Evolutionary conservation across 2,797 vertebrate species (phyloP).

Genomic region (Caiman crocodilus): DNA sequence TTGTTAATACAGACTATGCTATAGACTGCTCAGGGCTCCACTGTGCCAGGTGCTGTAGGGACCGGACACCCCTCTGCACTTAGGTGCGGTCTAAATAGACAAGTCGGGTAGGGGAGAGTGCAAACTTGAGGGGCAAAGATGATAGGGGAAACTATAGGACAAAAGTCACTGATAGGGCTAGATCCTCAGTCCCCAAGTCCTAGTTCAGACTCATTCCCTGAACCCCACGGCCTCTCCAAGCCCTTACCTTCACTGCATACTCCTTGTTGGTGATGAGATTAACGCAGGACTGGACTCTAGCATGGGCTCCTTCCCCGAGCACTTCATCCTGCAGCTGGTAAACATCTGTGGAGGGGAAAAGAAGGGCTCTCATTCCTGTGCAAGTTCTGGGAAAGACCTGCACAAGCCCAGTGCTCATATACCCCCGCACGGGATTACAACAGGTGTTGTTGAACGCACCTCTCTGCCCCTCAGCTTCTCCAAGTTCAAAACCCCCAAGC

Average conservation of each 20-base stretch:
- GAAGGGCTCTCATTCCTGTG: background rate
- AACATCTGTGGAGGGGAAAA: slow-evolving; percentile 85
- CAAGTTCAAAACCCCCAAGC: background rate
- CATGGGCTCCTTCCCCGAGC: slow-evolving; percentile 95
- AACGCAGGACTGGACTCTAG: slow-evolving; percentile 94
- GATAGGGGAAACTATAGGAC: background rate
- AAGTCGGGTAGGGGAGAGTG: accelerated
- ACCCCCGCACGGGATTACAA: background rate
- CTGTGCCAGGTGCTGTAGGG: accelerated
- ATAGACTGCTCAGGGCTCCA: background rate
- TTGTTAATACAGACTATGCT: background rate
- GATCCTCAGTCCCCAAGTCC: too few species aligned
- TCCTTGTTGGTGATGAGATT: slow-evolving; percentile 98
- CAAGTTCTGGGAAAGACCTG: background rate
- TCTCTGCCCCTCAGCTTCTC: background rate
- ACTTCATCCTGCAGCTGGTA: slow-evolving; percentile 96
- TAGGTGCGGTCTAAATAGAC: background rate
- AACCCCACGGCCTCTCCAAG: accelerated
- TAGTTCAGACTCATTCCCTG: background rate
- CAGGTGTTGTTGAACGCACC: background rate
- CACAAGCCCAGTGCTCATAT: background rate
- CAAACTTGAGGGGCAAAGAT: background rate
- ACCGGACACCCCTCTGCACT: background rate
- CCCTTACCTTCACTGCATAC: slow-evolving; percentile 94
- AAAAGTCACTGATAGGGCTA: too few species aligned